These are phyloP conservation scores for Eumaeus atala DNA, from an alignment of 1,140 invertebrate genomes.

Conservation along the genomic window DNA sequence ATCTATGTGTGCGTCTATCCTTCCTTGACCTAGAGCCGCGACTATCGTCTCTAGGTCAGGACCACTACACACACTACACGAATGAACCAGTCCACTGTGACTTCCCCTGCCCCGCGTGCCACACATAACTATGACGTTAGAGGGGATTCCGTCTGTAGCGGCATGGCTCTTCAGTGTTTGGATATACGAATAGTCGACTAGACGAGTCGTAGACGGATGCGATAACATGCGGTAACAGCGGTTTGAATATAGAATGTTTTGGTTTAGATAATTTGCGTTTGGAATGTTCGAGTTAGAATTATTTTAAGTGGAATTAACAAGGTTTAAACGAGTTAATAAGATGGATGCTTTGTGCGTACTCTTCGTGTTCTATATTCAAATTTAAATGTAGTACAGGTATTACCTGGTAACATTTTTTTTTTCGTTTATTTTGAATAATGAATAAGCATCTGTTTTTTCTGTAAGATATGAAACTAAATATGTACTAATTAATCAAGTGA, in stretches of 20 bases:
- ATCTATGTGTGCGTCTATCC: constrained; percentile 61
- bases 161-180: constrained; percentile 34
- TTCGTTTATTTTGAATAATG: too few relatives aligned
- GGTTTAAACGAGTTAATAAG: not conserved
- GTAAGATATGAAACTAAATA: too few relatives aligned
- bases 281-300: constrained; percentile 22
- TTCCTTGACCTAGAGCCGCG: constrained; percentile 67
- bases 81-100: constrained; percentile 34
- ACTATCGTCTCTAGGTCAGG: constrained; percentile 68
- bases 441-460: too few relatives aligned
- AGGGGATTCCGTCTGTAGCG: constrained; percentile 35
- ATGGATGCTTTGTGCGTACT: not conserved
- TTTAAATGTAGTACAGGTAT: too few relatives aligned
- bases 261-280: constrained; percentile 40
- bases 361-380: too few relatives aligned
- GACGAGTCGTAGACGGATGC: constrained; percentile 59
- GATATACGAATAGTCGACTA: constrained; percentile 49
- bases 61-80: constrained; percentile 61
- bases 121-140: constrained; percentile 15
- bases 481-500: too few relatives aligned
- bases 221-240: constrained; percentile 33
- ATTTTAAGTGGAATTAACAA: constrained; percentile 5
- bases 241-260: constrained; percentile 40
- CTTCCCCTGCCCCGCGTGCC: constrained; percentile 25
- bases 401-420: too few relatives aligned